A percentile compares a stretch with the other conserved stretches of the same genome.
phyloP scores from a whole-genome alignment of 1,140 invertebrate species.

The Anastrepha obliqua region DNA sequence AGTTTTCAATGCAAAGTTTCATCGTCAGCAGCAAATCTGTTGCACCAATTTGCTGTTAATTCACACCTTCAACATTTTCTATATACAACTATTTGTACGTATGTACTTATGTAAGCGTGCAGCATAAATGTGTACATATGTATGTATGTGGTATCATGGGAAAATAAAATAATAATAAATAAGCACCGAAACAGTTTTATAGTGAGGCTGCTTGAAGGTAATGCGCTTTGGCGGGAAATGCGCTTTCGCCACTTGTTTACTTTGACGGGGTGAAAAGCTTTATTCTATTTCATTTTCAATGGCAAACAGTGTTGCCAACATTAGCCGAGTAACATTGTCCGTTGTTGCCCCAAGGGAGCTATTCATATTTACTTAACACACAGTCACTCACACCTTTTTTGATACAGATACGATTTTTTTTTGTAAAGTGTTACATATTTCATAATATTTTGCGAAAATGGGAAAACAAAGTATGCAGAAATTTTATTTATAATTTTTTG shows the following conservation, averaged over 20 bases:
- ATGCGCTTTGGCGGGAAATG: constrained; percentile 15
- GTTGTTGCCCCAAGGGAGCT: too few species aligned
- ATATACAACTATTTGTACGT: too few species aligned
- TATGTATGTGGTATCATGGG: background rate
- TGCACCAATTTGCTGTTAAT: background rate
- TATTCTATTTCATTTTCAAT: constrained; percentile 32
- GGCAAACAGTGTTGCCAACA: constrained; percentile 11
- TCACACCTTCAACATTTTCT: background rate
- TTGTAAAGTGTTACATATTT: too few species aligned
- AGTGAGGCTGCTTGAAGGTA: background rate
- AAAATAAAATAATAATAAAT: too few species aligned
- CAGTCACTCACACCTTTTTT: too few species aligned
- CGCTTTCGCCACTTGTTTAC: background rate
- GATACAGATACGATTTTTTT: too few species aligned
- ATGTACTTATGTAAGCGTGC: background rate
- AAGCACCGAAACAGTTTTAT: too few species aligned
- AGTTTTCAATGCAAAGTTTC: background rate
- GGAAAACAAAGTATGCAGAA: too few species aligned
- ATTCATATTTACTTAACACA: too few species aligned
- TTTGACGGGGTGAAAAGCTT: background rate
- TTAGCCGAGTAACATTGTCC: background rate
- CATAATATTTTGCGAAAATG: too few species aligned
- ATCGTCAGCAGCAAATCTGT: background rate
- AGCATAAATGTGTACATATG: background rate
- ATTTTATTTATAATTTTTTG: too few species aligned